Evolutionary conservation across 2,888 invertebrate species (phyloP), one percentile per base, ranked within the genome.

Genomic region (Candidula unifasciata): DNA sequence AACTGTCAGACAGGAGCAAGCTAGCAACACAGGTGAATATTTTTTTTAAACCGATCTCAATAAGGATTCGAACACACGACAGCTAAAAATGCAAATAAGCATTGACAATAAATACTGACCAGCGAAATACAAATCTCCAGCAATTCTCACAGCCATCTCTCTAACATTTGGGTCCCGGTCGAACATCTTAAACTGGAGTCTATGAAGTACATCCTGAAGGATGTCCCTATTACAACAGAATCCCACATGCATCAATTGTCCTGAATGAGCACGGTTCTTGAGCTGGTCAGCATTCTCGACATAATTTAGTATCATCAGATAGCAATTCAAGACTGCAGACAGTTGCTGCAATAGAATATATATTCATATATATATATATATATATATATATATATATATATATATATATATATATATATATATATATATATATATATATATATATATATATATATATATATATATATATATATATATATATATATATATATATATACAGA

Each of bases 181-280:
- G 27, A 83, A 44, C 76, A 83, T 54, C 35, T 77, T 76, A 6
- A 76, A 68, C 82, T 83, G 77, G 10, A 83, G 77, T 24, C 54
- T 18, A 3, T 71, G 64, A n/a, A 77, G 52, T 54, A 83, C 33
- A 68, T 44, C 54, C 13, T 77, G 33, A 13, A 83, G 54, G 24
- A 76, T n/a, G 6, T 66, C 44, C 33, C 10, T 57, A 66, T 64
- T 69, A 30, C n/a, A 78, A 64, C 13, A 5, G 64, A n/a, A 24
- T 13, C 10, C n/a, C 10, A 10, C 57, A 30, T 57, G 30, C 76
- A 33, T 21, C 3, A 33, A 27, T 21, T 2, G 18, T 8, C 27
- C 16, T 3, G 33, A 5, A 8, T n/a, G 24, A 6, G 16, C 33
- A 3, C 24, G 8, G 21, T 57, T 57, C 54, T 57, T 35, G 57